Base-by-base conservation (phyloP, 2,888 invertebrate genomes). In the Polydrusus tereticollis region DNA sequence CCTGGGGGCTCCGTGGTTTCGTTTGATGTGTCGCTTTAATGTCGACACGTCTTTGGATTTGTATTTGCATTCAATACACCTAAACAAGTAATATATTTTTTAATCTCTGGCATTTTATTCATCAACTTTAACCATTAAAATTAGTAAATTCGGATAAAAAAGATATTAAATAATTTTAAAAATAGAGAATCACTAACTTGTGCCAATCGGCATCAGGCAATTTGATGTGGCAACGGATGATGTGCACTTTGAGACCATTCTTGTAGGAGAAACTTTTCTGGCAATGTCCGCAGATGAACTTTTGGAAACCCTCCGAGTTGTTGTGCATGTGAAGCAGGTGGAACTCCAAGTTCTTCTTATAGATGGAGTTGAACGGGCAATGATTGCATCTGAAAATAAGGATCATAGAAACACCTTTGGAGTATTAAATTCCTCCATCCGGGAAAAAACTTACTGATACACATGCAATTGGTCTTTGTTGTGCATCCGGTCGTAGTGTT, bases 201-300 rank as follows among this genome's bases (percentile, higher is more conserved):
- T 74, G 74, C 66, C 64, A 75, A 16, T 60, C 62, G 7, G 69
- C 72, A n/a, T 75, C 74, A 6, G 64, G 47, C 45, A 75, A 43
- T 50, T 65, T 69, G 7, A 75, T 20, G 52, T 75, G 74, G 8
- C 69, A 62, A n/a, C 72, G 57, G 7, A 72, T 45, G 23, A 75
- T 75, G 16, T 75, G 74, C 2, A 58, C 38, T 60, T 74, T 74
- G 1, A 75, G 63, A 0, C 72, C 74, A 26, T 64, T 75, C 33
- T 75, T 74, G 60, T 74, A 72, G 14, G 62, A 47, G 33, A 72
- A 75, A 5, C 55, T 58, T 41, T 69, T 75, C 6, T 72, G 26
- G 57, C 74, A 75, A 62, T 75, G 74, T 3, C 72, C 72, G 43
- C 74, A 75, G 20, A 75, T 62, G 29, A 69, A 75, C 26, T 75